phyloP scores from a whole-genome alignment of 2,888 invertebrate genomes.

The Agrilus cyanescens region DNA sequence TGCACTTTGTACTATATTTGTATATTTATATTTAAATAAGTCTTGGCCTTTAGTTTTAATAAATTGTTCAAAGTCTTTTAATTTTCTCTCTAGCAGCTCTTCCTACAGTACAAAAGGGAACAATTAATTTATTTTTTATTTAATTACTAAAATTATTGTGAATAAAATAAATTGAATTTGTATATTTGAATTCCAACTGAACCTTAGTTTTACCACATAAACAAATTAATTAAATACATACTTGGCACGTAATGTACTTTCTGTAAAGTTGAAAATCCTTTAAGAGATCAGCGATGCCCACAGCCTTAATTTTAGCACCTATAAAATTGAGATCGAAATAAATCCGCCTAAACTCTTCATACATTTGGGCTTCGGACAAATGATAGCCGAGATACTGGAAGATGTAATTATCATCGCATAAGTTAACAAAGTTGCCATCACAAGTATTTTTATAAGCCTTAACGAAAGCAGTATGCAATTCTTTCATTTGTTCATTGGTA shows the following conservation, averaged over 20 bases:
- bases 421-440: constrained; percentile 40
- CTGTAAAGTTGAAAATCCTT: constrained; percentile 55
- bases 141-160: no score
- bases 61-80: constrained; percentile 46
- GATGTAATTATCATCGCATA: constrained; percentile 62
- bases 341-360: constrained; percentile 44
- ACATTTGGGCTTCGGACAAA: constrained; percentile 43
- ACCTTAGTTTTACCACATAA: background rate
- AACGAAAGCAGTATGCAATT: constrained; percentile 47
- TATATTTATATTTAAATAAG: constrained; percentile 47
- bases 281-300: constrained; percentile 57
- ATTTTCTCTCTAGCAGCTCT: constrained; percentile 33
- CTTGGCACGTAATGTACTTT: constrained; percentile 41
- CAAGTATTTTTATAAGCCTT: constrained; percentile 44
- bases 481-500: constrained; percentile 34
- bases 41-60: constrained; percentile 49
- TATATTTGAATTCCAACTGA: background rate
- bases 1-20: constrained; percentile 59
- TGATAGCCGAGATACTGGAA: constrained; percentile 62
- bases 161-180: background rate
- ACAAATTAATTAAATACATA: constrained; percentile 27
- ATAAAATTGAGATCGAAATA: constrained; percentile 59
- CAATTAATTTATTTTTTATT: no score
- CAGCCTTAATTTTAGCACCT: constrained; percentile 54
- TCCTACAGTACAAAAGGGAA: constrained; percentile 30